Conservation (phyloP, 2,888 invertebrate genomes). For the Polylopha cassiicola region DNA sequence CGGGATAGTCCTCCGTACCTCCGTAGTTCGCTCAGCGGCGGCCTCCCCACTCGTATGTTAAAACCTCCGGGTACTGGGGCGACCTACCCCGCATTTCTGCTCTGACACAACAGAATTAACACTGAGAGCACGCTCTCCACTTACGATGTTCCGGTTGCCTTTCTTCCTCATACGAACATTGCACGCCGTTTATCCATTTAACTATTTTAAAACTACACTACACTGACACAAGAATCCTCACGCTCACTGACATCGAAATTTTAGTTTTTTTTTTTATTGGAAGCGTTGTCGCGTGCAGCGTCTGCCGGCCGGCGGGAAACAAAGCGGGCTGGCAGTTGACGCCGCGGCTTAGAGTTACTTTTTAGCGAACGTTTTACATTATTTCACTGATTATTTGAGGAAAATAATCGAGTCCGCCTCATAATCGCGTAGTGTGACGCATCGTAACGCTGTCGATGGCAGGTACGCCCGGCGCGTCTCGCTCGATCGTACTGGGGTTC, state of each 20-base stretch:
- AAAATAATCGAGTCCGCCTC: conserved; percentile 56
- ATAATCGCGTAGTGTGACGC: conserved; percentile 64
- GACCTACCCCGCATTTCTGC: conserved; percentile 65
- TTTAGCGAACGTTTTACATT: conserved; percentile 80
- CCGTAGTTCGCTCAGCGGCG: conserved; percentile 61
- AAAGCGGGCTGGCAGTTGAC: conserved; percentile 66
- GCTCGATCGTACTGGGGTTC: conserved; percentile 71
- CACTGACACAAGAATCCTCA: conserved; percentile 67
- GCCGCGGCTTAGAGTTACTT: conserved; percentile 66
- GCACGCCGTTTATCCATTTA: conserved; percentile 73
- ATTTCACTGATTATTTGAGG: conserved; percentile 70
- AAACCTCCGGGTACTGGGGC: conserved; percentile 58
- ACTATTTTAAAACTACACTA: conserved; percentile 73
- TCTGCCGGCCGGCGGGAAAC: conserved; percentile 81
- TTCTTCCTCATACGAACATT: conserved; percentile 79
- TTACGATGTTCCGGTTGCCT: conserved; percentile 74
- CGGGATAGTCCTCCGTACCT: conserved; percentile 74
- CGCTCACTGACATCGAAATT: conserved; percentile 68
- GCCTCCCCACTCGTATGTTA: conserved; percentile 60
- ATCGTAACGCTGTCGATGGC: conserved; percentile 42
- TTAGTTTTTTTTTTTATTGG: conserved; percentile 56
- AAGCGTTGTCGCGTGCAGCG: conserved; percentile 78
- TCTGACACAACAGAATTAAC: conserved; percentile 62
- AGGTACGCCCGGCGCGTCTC: conserved; percentile 61
- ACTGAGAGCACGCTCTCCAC: conserved; percentile 58